Conservation (phyloP, 1,140 invertebrate species). For the Stenopsyche tienmushanensis region DNA sequence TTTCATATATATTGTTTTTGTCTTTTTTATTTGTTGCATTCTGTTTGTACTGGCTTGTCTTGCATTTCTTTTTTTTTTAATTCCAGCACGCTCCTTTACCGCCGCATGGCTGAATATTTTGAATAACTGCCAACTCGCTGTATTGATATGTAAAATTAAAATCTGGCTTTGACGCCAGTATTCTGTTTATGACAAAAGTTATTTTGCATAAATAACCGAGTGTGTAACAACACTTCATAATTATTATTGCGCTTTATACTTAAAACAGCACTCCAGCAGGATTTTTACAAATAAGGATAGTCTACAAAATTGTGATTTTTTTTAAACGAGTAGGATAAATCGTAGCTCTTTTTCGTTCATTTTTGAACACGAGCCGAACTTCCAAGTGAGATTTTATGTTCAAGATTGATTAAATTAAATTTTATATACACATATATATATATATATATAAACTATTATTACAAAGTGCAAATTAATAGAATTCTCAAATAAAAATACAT, state of each 20-base stretch:
- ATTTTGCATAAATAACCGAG: neutral
- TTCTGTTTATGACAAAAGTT: too few species aligned
- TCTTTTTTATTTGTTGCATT: conserved; percentile 20
- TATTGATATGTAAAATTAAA: neutral
- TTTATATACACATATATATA: neutral
- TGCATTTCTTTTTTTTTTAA: conserved; percentile 39
- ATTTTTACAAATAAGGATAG: conserved; percentile 1
- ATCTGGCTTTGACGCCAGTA: too few species aligned
- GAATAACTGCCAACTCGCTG: conserved; percentile 16
- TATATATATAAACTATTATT: neutral
- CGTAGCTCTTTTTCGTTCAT: conserved; percentile 11
- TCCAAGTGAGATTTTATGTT: conserved; percentile 9
- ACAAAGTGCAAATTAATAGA: neutral
- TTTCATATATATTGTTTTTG: too few species aligned
- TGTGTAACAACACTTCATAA: too few species aligned
- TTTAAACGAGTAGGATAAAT: conserved; percentile 3
- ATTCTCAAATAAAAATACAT: neutral
- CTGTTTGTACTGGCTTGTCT: conserved; percentile 28
- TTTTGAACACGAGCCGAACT: neutral
- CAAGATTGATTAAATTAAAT: neutral
- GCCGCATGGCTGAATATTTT: conserved; percentile 41
- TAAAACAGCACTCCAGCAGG: too few species aligned
- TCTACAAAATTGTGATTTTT: conserved; percentile 26
- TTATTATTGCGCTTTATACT: too few species aligned
- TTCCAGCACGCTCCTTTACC: conserved; percentile 39